Percentiles rank a stretch among this genome's conserved stretches.
Evolutionary conservation across 2,888 invertebrate species (phyloP).

Genomic region (Fabriciana adippe): DNA sequence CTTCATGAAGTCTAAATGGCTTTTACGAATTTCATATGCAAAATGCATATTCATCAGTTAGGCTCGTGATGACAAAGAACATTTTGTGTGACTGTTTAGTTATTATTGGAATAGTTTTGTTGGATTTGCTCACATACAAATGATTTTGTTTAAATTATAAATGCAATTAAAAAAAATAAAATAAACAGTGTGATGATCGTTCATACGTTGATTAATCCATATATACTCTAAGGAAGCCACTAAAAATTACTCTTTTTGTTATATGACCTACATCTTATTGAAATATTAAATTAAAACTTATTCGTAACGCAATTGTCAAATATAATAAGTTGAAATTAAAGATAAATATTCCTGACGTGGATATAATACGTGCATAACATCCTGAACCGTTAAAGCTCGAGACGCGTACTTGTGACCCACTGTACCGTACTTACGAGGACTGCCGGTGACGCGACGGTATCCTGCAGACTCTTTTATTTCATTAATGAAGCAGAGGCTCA

Average conservation of each 20-base stretch:
- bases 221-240: no score
- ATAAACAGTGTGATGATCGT: no score
- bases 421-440: slow-evolving; percentile 25
- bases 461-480: slow-evolving; percentile 36
- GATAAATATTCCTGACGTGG: not conserved
- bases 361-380: slow-evolving; percentile 11
- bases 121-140: no score
- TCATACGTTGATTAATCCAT: no score
- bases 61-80: not conserved
- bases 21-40: slow-evolving; percentile 4
- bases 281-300: no score
- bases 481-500: slow-evolving; percentile 35
- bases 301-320: no score
- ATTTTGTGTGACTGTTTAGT: no score
- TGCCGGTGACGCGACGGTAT: slow-evolving; percentile 29
- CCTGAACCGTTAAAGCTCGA: slow-evolving; percentile 25
- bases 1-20: slow-evolving; percentile 1
- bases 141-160: no score
- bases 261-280: no score
- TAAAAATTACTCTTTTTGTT: no score
- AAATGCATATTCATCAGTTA: not conserved
- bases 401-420: slow-evolving; percentile 32
- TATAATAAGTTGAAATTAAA: not conserved
- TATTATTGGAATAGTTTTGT: no score
- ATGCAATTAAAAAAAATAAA: no score